These are phyloP conservation scores for Telenomus remus DNA, from an alignment of 1,140 invertebrate species.

Conservation along the genomic window DNA sequence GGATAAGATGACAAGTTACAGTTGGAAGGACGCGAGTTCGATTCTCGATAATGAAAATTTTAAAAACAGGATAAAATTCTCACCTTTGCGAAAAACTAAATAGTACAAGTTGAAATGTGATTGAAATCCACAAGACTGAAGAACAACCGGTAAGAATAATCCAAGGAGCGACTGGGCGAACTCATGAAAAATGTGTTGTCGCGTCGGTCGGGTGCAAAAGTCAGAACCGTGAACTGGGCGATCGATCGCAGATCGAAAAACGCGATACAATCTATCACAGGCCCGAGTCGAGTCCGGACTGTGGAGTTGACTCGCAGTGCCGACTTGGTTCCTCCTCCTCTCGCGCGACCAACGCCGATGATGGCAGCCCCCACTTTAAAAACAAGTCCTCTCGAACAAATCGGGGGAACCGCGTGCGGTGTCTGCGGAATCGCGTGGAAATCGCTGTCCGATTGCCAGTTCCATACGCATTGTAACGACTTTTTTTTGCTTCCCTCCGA, in stretches of 20 bases:
- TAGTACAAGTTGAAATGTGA: not conserved
- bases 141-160: slow-evolving; percentile 12
- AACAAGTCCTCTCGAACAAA: slow-evolving; percentile 44
- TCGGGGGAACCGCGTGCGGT: slow-evolving; percentile 52
- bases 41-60: too few relatives aligned
- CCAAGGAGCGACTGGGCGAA: slow-evolving; percentile 12
- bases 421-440: slow-evolving; percentile 44
- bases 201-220: slow-evolving; percentile 27
- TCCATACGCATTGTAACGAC: slow-evolving; percentile 11
- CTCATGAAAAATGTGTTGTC: slow-evolving; percentile 35
- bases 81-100: slow-evolving; percentile 8
- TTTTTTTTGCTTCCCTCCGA: slow-evolving; percentile 4
- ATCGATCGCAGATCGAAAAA: slow-evolving; percentile 62
- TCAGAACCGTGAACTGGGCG: slow-evolving; percentile 23
- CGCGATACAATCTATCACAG: slow-evolving; percentile 72
- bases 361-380: slow-evolving; percentile 48
- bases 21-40: too few relatives aligned
- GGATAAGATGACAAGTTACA: too few relatives aligned
- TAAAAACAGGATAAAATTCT: too few relatives aligned
- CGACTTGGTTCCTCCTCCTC: slow-evolving; percentile 62
- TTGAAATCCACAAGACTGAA: slow-evolving; percentile 11
- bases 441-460: slow-evolving; percentile 45
- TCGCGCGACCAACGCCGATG: slow-evolving; percentile 55
- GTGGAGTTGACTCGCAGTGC: slow-evolving; percentile 63
- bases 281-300: slow-evolving; percentile 73